phyloP scores from a whole-genome alignment of 2,888 invertebrate species.

The Coelinius sp. region DNA sequence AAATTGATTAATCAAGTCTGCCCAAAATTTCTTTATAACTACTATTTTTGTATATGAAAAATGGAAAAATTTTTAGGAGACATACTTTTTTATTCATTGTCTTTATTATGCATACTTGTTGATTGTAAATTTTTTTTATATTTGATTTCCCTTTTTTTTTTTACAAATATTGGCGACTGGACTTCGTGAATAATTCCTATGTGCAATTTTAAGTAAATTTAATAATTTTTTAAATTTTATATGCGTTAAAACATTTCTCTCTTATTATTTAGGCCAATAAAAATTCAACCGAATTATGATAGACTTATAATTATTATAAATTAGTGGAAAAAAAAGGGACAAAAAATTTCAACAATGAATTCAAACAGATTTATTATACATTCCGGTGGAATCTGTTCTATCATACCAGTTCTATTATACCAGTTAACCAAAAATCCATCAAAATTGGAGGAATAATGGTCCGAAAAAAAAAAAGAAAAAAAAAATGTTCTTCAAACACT shows the following conservation, averaged over 20 bases:
- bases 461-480: neutral
- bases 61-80: neutral
- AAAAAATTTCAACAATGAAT: slow-evolving; percentile 33
- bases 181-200: slow-evolving; percentile 43
- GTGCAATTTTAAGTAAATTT: slow-evolving; percentile 46
- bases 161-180: slow-evolving; percentile 39
- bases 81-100: neutral
- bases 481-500: slow-evolving; percentile 49
- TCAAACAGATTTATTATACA: slow-evolving; percentile 41
- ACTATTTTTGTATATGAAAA: slow-evolving; percentile 11
- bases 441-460: neutral
- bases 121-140: slow-evolving; percentile 21
- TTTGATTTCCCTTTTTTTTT: slow-evolving; percentile 20
- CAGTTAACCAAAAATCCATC: slow-evolving; percentile 52
- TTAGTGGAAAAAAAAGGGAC: slow-evolving; percentile 19
- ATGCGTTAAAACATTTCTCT: slow-evolving; percentile 38
- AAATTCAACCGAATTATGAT: slow-evolving; percentile 31
- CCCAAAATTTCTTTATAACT: neutral
- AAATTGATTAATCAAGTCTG: neutral
- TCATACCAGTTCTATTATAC: no score
- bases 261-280: slow-evolving; percentile 27
- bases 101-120: slow-evolving; percentile 11
- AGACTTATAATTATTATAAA: slow-evolving; percentile 34
- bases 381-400: slow-evolving; percentile 57
- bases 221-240: slow-evolving; percentile 44